Conservation (phyloP, 2,113 vertebrate genomes). For the Neotoma lepida region DNA sequence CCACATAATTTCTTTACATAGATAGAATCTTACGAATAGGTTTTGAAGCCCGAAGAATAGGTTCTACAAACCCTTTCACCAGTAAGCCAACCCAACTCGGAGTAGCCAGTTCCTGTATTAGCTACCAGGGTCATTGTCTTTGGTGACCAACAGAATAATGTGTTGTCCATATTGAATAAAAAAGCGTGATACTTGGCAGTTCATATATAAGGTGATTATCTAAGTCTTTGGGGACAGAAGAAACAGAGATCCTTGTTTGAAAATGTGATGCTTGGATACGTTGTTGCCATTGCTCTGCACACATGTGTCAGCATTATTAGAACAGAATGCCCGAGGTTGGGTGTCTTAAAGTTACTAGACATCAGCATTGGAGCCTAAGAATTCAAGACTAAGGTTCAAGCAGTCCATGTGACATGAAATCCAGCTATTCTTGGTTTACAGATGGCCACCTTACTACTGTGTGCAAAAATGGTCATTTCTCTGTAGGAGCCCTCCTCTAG, state of each 20-base stretch:
- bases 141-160: neutral
- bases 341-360: neutral
- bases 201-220: neutral
- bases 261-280: neutral
- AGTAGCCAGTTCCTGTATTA: neutral
- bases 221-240: neutral
- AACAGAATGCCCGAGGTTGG: neutral
- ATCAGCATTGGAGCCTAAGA: neutral
- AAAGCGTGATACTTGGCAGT: neutral
- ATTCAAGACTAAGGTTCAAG: neutral
- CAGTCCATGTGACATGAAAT: neutral
- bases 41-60: neutral
- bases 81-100: neutral
- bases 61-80: neutral
- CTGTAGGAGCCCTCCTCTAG: neutral
- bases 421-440: neutral
- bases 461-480: neutral
- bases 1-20: neutral
- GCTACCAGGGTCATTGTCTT: neutral
- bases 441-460: too few relatives aligned
- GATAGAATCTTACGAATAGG: neutral
- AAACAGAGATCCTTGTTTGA: neutral
- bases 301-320: neutral
- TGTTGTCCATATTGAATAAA: neutral
- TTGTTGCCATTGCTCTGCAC: neutral